A percentile compares a stretch with the other conserved stretches of the same genome.
phyloP scores from a whole-genome alignment of 2,113 vertebrate genomes.

The Trochalopteron elliotii region DNA sequence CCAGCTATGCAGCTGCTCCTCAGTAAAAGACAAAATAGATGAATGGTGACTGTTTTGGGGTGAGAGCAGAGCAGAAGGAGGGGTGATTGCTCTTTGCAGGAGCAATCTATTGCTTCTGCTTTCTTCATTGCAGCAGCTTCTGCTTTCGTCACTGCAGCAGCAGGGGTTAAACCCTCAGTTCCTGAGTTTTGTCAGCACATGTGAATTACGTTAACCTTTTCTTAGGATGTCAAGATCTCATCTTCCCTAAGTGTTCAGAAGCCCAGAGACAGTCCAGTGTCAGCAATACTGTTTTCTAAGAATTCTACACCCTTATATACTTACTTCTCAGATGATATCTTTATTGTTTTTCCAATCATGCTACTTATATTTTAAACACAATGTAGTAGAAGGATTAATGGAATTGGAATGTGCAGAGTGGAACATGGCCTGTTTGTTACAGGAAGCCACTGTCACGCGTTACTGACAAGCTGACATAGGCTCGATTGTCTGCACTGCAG shows the following conservation, averaged over 20 bases:
- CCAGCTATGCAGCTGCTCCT: not conserved
- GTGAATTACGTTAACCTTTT: not conserved
- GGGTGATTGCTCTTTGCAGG: not conserved
- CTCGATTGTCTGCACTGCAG: not conserved
- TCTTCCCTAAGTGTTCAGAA: not conserved
- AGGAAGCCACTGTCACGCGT: slow-evolving; percentile 44
- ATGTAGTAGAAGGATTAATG: slow-evolving; percentile 16
- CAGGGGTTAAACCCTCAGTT: not conserved
- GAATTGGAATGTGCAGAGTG: not conserved
- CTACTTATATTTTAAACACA: not conserved
- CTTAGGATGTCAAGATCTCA: not conserved
- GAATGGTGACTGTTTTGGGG: not conserved
- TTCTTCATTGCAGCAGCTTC: not conserved
- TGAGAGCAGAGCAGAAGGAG: not conserved
- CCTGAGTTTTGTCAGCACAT: not conserved
- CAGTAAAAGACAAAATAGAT: not conserved
- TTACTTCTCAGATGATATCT: not conserved
- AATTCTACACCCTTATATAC: not conserved
- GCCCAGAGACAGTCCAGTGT: not conserved
- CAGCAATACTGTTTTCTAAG: slow-evolving; percentile 1
- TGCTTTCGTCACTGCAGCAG: not conserved
- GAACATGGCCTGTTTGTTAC: slow-evolving; percentile 31
- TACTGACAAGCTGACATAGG: slow-evolving; percentile 37
- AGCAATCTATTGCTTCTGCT: not conserved
- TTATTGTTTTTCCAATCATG: not conserved